A percentile compares a stretch with the other conserved stretches of the same genome.
Evolutionary conservation across 2,113 vertebrate species (phyloP).

Genomic region (Cyprinus carpio): DNA sequence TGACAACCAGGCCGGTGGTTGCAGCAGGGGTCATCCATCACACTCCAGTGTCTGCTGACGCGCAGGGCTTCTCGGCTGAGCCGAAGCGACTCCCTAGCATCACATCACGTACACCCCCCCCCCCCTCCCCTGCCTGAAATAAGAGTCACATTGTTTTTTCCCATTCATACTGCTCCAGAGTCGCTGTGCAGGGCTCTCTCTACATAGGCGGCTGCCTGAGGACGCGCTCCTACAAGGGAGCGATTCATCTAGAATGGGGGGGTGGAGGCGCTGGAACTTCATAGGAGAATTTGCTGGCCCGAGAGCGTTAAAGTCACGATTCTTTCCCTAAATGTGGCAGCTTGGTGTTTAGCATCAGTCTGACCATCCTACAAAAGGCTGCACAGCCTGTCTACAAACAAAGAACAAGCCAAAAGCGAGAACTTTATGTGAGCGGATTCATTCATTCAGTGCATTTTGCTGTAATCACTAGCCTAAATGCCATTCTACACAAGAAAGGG

Average conservation of each 20-base stretch:
- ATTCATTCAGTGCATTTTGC: neutral
- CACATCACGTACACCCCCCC: slow-evolving; percentile 51
- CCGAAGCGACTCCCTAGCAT: slow-evolving; percentile 57
- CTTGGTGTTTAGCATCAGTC: slow-evolving; percentile 32
- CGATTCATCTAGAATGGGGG: slow-evolving; percentile 56
- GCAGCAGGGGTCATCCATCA: slow-evolving; percentile 63
- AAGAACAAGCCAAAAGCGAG: neutral
- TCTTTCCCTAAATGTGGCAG: slow-evolving; percentile 31
- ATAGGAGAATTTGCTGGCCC: slow-evolving; percentile 40
- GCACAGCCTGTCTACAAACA: neutral
- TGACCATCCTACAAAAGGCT: slow-evolving; percentile 26
- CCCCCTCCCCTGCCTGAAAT: slow-evolving; percentile 50
- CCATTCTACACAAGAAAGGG: neutral
- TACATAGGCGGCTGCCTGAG: slow-evolving; percentile 55
- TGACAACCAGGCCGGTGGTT: slow-evolving; percentile 65
- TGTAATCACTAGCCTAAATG: neutral
- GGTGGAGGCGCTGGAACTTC: slow-evolving; percentile 56
- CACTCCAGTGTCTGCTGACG: slow-evolving; percentile 50
- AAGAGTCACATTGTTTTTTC: slow-evolving; percentile 63
- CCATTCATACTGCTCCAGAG: slow-evolving; percentile 48
- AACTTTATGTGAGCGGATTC: neutral
- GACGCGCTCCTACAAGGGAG: slow-evolving; percentile 61
- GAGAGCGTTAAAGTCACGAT: slow-evolving; percentile 38
- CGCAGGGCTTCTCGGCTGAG: slow-evolving; percentile 48
- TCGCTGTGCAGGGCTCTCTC: slow-evolving; percentile 51